Conservation (phyloP, 2,888 invertebrate genomes). For the Trachelus tabidus region DNA sequence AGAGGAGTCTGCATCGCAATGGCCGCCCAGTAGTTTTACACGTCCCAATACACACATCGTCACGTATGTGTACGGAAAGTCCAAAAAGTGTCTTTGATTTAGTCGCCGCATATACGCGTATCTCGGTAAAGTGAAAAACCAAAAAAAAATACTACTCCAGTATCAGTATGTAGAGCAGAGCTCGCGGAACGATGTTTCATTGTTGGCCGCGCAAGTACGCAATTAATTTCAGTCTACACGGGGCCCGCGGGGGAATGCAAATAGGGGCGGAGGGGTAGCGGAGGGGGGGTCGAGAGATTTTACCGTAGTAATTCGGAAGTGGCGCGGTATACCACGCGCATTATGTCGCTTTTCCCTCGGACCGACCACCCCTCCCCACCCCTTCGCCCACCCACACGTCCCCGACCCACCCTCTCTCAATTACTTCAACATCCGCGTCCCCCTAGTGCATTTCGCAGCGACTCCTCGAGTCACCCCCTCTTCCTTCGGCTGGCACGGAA, state of each 20-base stretch:
- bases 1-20: background rate
- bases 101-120: background rate
- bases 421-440: too few species aligned
- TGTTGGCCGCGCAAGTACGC: conserved; percentile 56
- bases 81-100: conserved; percentile 49
- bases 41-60: background rate
- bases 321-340: conserved; percentile 58
- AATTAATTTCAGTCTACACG: conserved; percentile 59
- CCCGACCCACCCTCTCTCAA: background rate
- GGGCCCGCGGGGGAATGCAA: conserved; percentile 51
- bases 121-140: background rate
- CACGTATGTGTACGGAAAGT: background rate
- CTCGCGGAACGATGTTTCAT: conserved; percentile 45
- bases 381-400: background rate
- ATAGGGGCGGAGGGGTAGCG: conserved; percentile 45
- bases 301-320: conserved; percentile 59
- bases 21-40: background rate
- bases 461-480: background rate
- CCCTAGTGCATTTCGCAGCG: too few species aligned
- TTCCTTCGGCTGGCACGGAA: background rate
- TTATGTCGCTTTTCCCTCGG: conserved; percentile 52
- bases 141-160: background rate
- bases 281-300: conserved; percentile 41
- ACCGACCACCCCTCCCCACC: conserved; percentile 18
- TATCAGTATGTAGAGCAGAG: background rate